Evolutionary conservation across 1,140 invertebrate genomes (phyloP), one percentile per base, ranked within the genome.

Genomic region (Semibalanus balanoides): DNA sequence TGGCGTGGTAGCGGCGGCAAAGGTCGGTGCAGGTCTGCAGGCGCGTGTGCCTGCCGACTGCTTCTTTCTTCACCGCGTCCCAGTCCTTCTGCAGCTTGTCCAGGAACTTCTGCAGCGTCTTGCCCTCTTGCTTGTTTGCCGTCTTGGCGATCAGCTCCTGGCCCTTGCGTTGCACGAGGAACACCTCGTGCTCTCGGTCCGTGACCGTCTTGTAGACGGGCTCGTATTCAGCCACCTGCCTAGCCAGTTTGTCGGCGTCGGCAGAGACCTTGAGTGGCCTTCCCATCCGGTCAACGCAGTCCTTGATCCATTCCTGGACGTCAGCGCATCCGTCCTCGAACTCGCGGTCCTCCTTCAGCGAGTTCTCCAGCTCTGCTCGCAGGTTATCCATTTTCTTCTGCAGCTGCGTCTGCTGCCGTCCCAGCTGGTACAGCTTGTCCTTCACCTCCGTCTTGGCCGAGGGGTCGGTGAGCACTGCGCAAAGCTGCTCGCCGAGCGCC

Each of bases 121-220:
- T 83, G 7, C 83, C 84, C 81, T 87, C 83, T 31, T 85, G 83
- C 74, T 82, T 82, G 43, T 82, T 81, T 5, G 84, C 80, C 1
- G 88, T 87, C 76, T 89, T 88, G 0, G 87, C 83, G 1, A 91
- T 81, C 76, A 93, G 86, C 79, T 93, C 92, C 76, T 89, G 86
- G 78, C 95, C 96, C 85, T 96, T 96, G 81, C 96, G 95, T 29
- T 97, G 83, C 5, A 97, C 86, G 92, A 96, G 95, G 78, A 96
- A 94, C 0, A 97, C 90, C 85, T 97, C 94, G 81, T 96, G 94
- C 82, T 97, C 95, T 78, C 94, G 90, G 75, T 90, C 88, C 85
- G 95, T 90, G 0, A 96, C 91, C 81, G 95, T 92, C 77, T 92
- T 87, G 82, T 96, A 96, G 28, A 94, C 87, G 0, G 93, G 93